A percentile compares a stretch with the other conserved stretches of the same genome.
Conservation (phyloP, 2,888 invertebrate species). For the Imbricaverruca yamaguchii region DNA sequence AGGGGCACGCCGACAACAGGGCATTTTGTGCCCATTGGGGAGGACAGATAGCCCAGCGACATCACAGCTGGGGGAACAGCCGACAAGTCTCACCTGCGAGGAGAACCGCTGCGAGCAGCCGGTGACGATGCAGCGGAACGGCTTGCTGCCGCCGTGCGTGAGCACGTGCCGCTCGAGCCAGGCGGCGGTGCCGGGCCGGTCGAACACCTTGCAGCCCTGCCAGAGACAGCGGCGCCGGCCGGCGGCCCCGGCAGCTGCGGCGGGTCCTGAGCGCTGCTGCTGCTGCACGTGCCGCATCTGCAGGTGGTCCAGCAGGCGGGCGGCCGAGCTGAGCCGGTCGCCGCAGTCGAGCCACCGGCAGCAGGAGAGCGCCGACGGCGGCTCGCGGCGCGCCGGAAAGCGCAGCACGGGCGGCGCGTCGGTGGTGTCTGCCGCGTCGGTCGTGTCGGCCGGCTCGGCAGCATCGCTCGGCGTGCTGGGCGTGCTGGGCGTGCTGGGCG, state of each 20-base stretch:
- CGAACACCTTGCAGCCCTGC: constrained; percentile 90
- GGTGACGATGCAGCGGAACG: constrained; percentile 90
- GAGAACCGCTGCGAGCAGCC: constrained; percentile 63
- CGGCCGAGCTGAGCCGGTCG: constrained; percentile 11
- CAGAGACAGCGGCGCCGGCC: constrained; percentile 64
- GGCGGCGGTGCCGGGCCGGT: constrained; percentile 78
- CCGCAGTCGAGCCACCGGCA: constrained; percentile 26
- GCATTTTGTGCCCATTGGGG: too few species aligned
- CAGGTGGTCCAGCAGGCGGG: constrained; percentile 25
- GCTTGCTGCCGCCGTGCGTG: constrained; percentile 85
- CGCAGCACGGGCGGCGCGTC: background rate
- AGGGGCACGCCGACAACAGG: too few species aligned
- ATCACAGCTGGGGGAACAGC: too few species aligned
- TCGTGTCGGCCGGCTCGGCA: too few species aligned
- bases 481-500: background rate
- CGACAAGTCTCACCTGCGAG: constrained; percentile 39
- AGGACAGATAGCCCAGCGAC: too few species aligned
- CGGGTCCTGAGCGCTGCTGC: too few species aligned
- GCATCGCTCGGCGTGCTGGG: background rate
- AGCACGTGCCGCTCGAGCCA: constrained; percentile 91
- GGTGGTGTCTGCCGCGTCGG: background rate
- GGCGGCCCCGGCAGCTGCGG: background rate
- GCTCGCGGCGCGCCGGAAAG: background rate
- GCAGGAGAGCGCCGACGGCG: background rate
- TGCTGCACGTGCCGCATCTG: constrained; percentile 14